These are phyloP conservation scores for Babyrousa celebensis DNA, from an alignment of 2,797 vertebrate genomes.

Conservation along the genomic window DNA sequence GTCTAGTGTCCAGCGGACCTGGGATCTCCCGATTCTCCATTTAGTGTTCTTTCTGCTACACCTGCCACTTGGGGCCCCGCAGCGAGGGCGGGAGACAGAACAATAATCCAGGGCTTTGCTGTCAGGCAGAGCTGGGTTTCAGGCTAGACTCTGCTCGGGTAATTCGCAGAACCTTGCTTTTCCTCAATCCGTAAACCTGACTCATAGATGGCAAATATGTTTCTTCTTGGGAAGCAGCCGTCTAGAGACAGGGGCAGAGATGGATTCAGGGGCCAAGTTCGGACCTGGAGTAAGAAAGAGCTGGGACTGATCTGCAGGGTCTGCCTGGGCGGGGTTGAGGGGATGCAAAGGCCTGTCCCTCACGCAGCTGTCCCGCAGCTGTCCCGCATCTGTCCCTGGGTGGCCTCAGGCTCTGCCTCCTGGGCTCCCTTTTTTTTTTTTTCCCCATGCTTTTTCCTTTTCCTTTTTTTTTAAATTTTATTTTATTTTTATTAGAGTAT, in stretches of 20 bases:
- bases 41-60: not conserved
- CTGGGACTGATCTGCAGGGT: not conserved
- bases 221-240: not conserved
- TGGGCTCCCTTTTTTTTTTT: too few species aligned
- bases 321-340: not conserved
- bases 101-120: not conserved
- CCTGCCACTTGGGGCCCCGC: not conserved
- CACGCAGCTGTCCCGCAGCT: not conserved
- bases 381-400: not conserved
- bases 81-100: not conserved
- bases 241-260: not conserved
- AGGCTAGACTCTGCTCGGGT: not conserved
- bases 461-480: too few species aligned
- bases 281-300: not conserved
- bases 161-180: not conserved
- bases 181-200: not conserved
- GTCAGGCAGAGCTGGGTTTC: not conserved
- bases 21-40: not conserved
- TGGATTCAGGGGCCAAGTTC: not conserved
- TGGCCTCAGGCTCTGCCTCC: not conserved
- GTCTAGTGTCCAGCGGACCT: not conserved
- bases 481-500: too few species aligned
- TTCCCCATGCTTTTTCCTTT: too few species aligned
- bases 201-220: not conserved
- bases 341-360: rapidly evolving